A percentile compares a stretch with the other conserved stretches of the same genome.
Evolutionary conservation across 2,797 vertebrate genomes (phyloP).

Genomic region (Crax fasciolata): DNA sequence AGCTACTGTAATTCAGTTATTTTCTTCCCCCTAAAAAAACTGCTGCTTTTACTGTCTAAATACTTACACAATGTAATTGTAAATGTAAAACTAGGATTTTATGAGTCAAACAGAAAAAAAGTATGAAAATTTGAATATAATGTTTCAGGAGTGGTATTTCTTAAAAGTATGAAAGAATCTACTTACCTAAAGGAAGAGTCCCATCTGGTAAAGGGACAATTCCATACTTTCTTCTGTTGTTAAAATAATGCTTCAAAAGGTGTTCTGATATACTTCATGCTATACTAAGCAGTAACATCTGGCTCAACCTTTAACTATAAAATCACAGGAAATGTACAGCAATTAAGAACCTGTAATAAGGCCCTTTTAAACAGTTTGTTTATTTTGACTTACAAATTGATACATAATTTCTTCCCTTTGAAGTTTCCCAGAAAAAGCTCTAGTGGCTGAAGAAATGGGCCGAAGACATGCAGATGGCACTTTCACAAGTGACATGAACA

Average conservation of each 20-base stretch:
- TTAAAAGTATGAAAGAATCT: background rate
- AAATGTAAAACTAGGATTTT: background rate
- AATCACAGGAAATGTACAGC: background rate
- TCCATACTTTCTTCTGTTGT: background rate
- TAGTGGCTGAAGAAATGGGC: conserved; percentile 77
- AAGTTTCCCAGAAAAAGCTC: conserved; percentile 87
- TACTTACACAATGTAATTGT: background rate
- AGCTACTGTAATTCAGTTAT: background rate
- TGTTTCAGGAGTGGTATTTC: background rate
- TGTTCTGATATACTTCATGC: accelerated
- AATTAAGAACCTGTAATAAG: background rate
- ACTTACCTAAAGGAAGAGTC: background rate
- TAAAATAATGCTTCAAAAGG: background rate
- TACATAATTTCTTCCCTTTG: conserved; percentile 50
- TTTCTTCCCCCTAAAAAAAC: background rate
- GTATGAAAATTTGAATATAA: background rate
- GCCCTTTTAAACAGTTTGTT: background rate
- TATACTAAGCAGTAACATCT: background rate
- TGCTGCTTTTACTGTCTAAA: background rate
- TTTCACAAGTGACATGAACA: conserved; percentile 96
- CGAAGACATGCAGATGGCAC: conserved; percentile 95
- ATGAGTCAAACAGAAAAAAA: background rate
- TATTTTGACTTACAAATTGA: conserved; percentile 10
- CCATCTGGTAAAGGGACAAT: background rate
- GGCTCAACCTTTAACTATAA: background rate